These are phyloP conservation scores for Sarcoramphus papa DNA, from an alignment of 2,797 vertebrate genomes.

Conservation along the genomic window DNA sequence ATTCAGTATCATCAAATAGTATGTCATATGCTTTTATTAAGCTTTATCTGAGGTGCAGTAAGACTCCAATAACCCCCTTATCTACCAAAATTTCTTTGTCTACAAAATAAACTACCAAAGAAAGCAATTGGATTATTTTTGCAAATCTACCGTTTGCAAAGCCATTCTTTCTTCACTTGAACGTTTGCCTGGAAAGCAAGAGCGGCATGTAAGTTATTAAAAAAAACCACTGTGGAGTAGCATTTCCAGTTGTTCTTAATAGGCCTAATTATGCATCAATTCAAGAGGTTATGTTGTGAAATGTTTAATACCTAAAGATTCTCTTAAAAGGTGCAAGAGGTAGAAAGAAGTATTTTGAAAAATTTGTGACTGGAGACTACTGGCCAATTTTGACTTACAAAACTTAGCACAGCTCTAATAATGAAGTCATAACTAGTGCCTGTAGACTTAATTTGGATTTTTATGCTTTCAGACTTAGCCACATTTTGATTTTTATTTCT, in stretches of 20 bases:
- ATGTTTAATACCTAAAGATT: neutral
- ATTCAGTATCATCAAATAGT: neutral
- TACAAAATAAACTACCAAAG: neutral
- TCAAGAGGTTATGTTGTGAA: neutral
- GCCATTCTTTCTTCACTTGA: neutral
- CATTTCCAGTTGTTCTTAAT: neutral
- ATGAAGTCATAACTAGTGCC: neutral
- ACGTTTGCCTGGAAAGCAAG: neutral
- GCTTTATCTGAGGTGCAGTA: neutral
- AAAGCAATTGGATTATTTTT: neutral
- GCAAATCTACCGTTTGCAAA: neutral
- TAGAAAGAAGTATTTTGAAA: neutral
- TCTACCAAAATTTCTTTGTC: neutral
- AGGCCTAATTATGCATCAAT: neutral
- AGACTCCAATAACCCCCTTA: neutral
- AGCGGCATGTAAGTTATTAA: neutral
- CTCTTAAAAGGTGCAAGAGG: neutral
- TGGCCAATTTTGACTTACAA: neutral
- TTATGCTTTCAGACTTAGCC: neutral
- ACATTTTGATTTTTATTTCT: neutral
- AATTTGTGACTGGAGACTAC: neutral
- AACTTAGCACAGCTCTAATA: neutral
- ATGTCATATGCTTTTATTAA: neutral
- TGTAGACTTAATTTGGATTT: neutral
- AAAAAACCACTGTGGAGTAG: neutral